Evolutionary conservation across 2,113 vertebrate genomes (phyloP).

Genomic region (Capra hircus): DNA sequence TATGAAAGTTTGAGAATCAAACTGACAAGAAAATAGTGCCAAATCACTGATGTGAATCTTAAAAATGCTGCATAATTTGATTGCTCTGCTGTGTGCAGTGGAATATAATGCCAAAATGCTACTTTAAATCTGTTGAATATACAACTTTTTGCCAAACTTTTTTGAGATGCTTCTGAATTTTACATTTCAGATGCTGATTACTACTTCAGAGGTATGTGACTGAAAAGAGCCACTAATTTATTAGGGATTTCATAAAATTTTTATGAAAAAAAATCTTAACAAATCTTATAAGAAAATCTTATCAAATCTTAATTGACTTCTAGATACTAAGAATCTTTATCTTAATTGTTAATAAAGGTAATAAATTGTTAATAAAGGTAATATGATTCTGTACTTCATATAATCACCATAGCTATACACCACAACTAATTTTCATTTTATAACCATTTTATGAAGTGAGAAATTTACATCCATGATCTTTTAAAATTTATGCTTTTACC

Average conservation of each 20-base stretch:
- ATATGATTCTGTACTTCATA: background rate
- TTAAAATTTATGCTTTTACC: background rate
- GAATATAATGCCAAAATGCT: background rate
- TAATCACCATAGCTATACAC: background rate
- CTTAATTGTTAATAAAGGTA: background rate
- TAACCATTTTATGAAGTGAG: background rate
- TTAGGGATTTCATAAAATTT: background rate
- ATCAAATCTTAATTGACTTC: background rate
- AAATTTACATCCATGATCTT: background rate
- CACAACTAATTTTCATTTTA: background rate
- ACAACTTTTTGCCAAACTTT: background rate
- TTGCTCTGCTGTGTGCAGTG: background rate
- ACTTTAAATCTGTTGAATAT: background rate
- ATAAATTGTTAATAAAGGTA: background rate
- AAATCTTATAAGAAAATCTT: no score
- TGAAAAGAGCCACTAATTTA: background rate
- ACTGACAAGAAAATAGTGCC: constrained; percentile 15
- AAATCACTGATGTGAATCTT: background rate
- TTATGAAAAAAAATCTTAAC: background rate
- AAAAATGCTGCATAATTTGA: background rate
- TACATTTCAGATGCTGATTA: background rate
- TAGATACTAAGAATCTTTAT: background rate
- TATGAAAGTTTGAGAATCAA: constrained; percentile 32
- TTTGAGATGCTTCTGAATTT: background rate
- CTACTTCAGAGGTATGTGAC: background rate